phyloP scores from a whole-genome alignment of 2,888 invertebrate genomes.

The Ferdinandea cuprea region DNA sequence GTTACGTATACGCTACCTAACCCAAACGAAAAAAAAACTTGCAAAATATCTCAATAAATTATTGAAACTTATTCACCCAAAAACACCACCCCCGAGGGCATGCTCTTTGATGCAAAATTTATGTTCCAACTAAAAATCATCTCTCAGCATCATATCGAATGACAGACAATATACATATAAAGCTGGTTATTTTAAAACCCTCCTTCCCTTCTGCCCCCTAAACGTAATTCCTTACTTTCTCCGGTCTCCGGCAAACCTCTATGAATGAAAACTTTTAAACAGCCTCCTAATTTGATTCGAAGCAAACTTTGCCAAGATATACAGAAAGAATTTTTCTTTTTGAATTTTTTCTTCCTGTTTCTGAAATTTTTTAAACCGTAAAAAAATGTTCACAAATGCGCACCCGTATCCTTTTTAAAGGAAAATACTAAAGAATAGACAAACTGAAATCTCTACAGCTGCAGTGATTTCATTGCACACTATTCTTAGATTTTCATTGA shows the following conservation, averaged over 20 bases:
- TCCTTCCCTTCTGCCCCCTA: constrained; percentile 15
- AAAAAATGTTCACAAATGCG: constrained; percentile 55
- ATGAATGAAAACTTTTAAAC: constrained; percentile 56
- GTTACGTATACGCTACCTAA: constrained; percentile 10
- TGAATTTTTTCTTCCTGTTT: constrained; percentile 13
- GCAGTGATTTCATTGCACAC: constrained; percentile 65
- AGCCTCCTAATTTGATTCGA: constrained; percentile 70
- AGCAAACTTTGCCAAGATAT: constrained; percentile 65
- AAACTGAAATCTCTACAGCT: constrained; percentile 45
- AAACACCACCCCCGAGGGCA: not conserved
- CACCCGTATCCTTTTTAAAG: constrained; percentile 58
- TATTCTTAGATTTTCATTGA: constrained; percentile 35
- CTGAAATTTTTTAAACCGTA: constrained; percentile 4
- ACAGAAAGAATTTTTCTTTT: constrained; percentile 35
- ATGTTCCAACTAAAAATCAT: constrained; percentile 2
- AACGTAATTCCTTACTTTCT: constrained; percentile 2
- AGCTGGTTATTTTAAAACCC: not conserved
- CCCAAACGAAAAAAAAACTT: not conserved
- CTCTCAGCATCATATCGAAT: not conserved
- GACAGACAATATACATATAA: not conserved
- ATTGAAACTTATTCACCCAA: not conserved
- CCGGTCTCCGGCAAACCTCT: not conserved
- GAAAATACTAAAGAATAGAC: constrained; percentile 8
- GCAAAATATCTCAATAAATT: not conserved
- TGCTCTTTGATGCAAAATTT: not conserved